A percentile compares a stretch with the other conserved stretches of the same genome.
Conservation (phyloP, 2,113 vertebrate genomes). For the Triplophysa rosa region DNA sequence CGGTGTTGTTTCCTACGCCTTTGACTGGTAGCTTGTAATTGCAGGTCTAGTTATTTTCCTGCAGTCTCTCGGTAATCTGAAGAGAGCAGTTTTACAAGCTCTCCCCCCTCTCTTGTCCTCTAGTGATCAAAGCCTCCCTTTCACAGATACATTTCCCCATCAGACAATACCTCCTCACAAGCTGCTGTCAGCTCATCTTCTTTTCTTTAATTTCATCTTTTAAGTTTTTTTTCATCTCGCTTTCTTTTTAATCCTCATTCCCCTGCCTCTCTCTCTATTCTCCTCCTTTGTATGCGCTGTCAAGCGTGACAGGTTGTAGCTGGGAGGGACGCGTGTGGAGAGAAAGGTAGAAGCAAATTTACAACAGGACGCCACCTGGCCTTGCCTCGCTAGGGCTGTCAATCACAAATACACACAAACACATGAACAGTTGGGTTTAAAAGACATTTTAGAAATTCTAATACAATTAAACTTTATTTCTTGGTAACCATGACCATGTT, state of each 20-base stretch:
- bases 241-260: slow-evolving; percentile 66
- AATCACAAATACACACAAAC: slow-evolving; percentile 62
- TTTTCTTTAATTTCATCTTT: slow-evolving; percentile 80
- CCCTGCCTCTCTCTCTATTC: slow-evolving; percentile 67
- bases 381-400: slow-evolving; percentile 72
- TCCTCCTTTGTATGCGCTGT: slow-evolving; percentile 74
- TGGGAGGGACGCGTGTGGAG: slow-evolving; percentile 75
- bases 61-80: slow-evolving; percentile 62
- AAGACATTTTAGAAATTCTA: too few species aligned
- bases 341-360: slow-evolving; percentile 75
- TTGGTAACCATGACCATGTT: too few species aligned
- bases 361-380: slow-evolving; percentile 74
- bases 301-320: slow-evolving; percentile 78
- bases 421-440: neutral
- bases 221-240: slow-evolving; percentile 67
- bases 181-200: slow-evolving; percentile 79
- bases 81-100: slow-evolving; percentile 71
- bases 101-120: slow-evolving; percentile 65
- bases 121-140: slow-evolving; percentile 74
- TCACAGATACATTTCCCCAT: slow-evolving; percentile 73
- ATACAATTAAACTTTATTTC: too few species aligned
- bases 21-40: slow-evolving; percentile 38
- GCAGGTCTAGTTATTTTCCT: slow-evolving; percentile 58
- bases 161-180: slow-evolving; percentile 79
- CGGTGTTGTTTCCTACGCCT: slow-evolving; percentile 32